A percentile compares a stretch with the other conserved stretches of the same genome.
Evolutionary conservation across 2,113 vertebrate species (phyloP).

Genomic region (Misgurnus mizolepis): DNA sequence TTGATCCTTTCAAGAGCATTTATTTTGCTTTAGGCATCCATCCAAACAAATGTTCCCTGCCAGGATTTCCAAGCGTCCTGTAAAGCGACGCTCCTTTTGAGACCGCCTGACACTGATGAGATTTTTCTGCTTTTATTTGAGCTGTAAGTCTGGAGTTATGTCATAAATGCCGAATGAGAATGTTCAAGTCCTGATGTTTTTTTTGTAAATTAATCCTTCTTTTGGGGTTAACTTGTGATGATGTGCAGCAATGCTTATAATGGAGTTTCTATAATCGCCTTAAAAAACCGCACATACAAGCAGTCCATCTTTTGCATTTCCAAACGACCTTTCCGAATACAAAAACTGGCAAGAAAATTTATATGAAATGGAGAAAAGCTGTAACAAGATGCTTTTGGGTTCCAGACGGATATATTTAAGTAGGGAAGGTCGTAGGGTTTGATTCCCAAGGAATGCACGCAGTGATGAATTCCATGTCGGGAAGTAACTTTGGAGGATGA

Average conservation of each 20-base stretch:
- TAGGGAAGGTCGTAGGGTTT: background rate
- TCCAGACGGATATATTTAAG: no score
- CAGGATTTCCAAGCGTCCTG: conserved; percentile 12
- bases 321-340: background rate
- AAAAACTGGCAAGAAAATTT: background rate
- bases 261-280: background rate
- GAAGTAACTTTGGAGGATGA: background rate
- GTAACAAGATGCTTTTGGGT: background rate
- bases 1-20: background rate
- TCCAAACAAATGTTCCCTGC: background rate
- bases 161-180: conserved; percentile 16
- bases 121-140: conserved; percentile 2
- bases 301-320: background rate
- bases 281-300: conserved; percentile 26
- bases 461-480: background rate
- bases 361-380: background rate
- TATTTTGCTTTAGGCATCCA: background rate
- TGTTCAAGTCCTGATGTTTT: background rate
- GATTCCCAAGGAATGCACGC: background rate
- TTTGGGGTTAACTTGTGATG: conserved; percentile 11
- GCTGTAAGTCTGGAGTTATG: conserved; percentile 26
- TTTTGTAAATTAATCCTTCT: conserved; percentile 18
- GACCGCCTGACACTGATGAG: background rate
- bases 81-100: conserved; percentile 6
- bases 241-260: conserved; percentile 5